Base-by-base conservation (phyloP, 2,797 vertebrate species). In the Enteromius argenteus region DNA sequence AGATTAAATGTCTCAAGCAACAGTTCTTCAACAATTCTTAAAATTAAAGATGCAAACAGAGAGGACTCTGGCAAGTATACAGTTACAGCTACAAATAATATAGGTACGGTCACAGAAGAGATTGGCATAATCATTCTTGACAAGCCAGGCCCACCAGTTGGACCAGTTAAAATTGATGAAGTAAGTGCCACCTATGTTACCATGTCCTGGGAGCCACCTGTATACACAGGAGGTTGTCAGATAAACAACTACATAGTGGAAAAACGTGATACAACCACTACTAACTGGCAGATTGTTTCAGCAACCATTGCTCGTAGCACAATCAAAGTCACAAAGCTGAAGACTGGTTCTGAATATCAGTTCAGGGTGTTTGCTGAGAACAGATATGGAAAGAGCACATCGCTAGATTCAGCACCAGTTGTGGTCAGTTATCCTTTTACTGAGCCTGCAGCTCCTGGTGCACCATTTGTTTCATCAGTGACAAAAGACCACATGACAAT, bases 191-290 rank as follows among this genome's bases (percentile, higher is more conserved):
- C 97, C 87, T 99, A 94, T 91, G 96, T 96, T 56, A 90, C 91
- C 84, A 91, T 99, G 27, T 97, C 98, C 69, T 99, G 98, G 98
- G 97, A 99, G 90, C 95, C 96, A 89, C 98, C 98, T 86, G 93
- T 89, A 83, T 99, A 99, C 67, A 98, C 96, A 42, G 98, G 98
- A 83, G 98, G 98, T 79, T 99, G 98, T 92, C 95, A 98, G 84
- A 99, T 99, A 92, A 99, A 97, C 90, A 99, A 99, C 89, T 99
- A 99, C 85, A 96, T 99, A 90, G 98, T 99, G 85, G 97, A 99
- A 90, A 99, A 99, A 88, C 96, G 97, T 91, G 98, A 99, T 88
- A 99, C 98, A 56, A 99, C 97, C 80, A 97, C 97, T 49, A 98
- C 97, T 79, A 92, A 95, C 0, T 99, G 98, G 98, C 97, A 96